These are phyloP conservation scores for Redunca redunca DNA, from an alignment of 2,113 vertebrate species.

Conservation along the genomic window DNA sequence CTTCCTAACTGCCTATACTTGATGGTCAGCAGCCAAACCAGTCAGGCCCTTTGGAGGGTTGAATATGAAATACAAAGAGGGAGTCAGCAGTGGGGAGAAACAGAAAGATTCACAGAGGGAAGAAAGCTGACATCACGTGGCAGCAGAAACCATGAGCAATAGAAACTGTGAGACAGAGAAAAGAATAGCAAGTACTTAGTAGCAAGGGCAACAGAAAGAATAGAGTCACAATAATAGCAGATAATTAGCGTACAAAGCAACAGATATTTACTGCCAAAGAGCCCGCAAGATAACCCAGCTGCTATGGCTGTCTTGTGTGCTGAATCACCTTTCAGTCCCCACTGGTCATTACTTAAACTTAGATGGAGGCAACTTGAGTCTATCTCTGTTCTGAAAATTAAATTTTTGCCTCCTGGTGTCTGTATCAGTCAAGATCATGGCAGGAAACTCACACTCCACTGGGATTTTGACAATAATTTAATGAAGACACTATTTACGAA, in stretches of 20 bases:
- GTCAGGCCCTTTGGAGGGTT: neutral
- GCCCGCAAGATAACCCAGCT: neutral
- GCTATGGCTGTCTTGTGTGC: neutral
- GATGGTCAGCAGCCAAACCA: neutral
- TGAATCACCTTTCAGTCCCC: constrained; percentile 22
- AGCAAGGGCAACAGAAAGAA: constrained; percentile 13
- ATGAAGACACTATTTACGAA: neutral
- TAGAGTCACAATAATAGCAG: constrained; percentile 9
- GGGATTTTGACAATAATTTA: constrained; percentile 10
- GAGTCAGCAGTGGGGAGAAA: neutral
- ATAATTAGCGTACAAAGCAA: neutral
- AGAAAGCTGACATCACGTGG: neutral
- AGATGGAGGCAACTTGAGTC: neutral
- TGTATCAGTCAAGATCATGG: neutral
- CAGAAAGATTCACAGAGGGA: neutral
- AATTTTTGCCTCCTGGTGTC: constrained; percentile 13
- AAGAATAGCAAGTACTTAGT: constrained; percentile 5
- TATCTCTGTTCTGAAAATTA: constrained; percentile 39
- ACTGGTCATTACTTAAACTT: neutral
- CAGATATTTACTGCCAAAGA: neutral
- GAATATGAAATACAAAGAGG: neutral
- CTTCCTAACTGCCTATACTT: neutral
- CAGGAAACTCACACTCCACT: constrained; percentile 39
- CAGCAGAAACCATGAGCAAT: neutral
- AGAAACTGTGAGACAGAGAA: neutral